Percentiles rank a stretch among this genome's conserved stretches.
Conservation (phyloP, 92 coral and sea anemone species). For the Chrysogorgia sp. region DNA sequence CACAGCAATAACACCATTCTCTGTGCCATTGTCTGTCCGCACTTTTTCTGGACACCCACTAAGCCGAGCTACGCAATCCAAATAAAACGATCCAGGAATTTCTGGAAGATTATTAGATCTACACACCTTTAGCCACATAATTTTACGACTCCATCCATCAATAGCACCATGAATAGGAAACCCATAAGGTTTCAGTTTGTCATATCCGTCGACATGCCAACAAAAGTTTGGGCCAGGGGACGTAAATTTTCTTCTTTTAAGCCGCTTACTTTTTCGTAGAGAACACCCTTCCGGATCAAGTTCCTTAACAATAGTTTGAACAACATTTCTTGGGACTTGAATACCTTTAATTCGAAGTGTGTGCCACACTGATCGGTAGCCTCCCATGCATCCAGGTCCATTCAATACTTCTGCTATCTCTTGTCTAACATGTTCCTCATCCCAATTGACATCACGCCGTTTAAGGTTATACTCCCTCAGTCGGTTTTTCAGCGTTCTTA, state of each 20-base stretch:
- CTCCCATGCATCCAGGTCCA: conserved; percentile 53
- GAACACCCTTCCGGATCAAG: conserved; percentile 66
- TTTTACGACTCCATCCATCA: conserved; percentile 20
- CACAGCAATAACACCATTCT: conserved; percentile 13
- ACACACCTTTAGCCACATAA: conserved; percentile 24
- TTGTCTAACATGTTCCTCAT: conserved; percentile 22
- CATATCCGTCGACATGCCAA: conserved; percentile 50
- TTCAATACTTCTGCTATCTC: conserved; percentile 49
- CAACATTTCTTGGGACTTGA: conserved; percentile 53
- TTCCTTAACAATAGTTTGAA: conserved; percentile 29
- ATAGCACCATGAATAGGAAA: too few relatives aligned
- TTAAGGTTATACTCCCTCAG: background rate
- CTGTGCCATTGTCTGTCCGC: conserved; percentile 25
- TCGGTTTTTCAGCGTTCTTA: conserved; percentile 2
- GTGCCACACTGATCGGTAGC: conserved; percentile 64
- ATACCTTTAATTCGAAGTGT: conserved; percentile 56
- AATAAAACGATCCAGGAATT: conserved; percentile 13
- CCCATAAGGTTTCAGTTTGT: background rate
- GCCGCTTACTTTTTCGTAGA: conserved; percentile 37
- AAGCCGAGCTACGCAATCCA: background rate
- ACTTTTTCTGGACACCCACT: conserved; percentile 22
- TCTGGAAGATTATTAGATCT: conserved; percentile 8
- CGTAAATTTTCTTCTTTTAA: conserved; percentile 46
- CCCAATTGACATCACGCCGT: conserved; percentile 22
- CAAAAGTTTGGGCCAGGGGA: conserved; percentile 48